Percentiles rank a stretch among this genome's conserved stretches.
phyloP scores from a whole-genome alignment of 2,888 invertebrate species.

The Meta bourneti region DNA sequence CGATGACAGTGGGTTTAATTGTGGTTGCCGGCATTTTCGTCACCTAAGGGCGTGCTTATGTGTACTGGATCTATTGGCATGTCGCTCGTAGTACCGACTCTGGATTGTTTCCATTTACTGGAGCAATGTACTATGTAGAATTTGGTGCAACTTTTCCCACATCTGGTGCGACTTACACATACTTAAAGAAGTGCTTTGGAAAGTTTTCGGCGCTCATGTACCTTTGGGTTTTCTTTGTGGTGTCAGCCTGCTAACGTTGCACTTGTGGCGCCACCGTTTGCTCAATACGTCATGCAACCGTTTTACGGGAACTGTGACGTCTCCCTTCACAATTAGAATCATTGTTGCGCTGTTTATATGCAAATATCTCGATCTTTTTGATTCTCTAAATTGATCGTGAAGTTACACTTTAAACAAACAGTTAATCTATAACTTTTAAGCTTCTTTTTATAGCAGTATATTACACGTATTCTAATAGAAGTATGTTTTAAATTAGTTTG shows the following conservation, averaged over 20 bases:
- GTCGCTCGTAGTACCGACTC: slow-evolving; percentile 95
- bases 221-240: slow-evolving; percentile 95
- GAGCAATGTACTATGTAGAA: slow-evolving; percentile 97
- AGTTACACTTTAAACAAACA: too few relatives aligned
- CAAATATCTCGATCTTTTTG: not conserved
- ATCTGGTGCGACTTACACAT: slow-evolving; percentile 98
- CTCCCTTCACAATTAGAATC: slow-evolving; percentile 86
- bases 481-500: too few relatives aligned
- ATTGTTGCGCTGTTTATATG: too few relatives aligned
- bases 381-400: too few relatives aligned
- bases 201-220: slow-evolving; percentile 94
- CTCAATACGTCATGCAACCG: slow-evolving; percentile 92
- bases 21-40: slow-evolving; percentile 96
- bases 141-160: slow-evolving; percentile 93
- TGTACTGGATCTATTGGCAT: slow-evolving; percentile 93
- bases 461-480: too few relatives aligned
- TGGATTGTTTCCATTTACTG: slow-evolving; percentile 92
- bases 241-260: slow-evolving; percentile 91
- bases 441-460: too few relatives aligned
- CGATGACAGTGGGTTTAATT: slow-evolving; percentile 95
- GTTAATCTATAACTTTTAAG: too few relatives aligned
- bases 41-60: slow-evolving; percentile 93
- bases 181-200: slow-evolving; percentile 95
- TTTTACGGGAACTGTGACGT: slow-evolving; percentile 87
- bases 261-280: slow-evolving; percentile 94